Evolutionary conservation across 92 coral and sea anemone species (phyloP).

Genomic region (Muricea muricata): DNA sequence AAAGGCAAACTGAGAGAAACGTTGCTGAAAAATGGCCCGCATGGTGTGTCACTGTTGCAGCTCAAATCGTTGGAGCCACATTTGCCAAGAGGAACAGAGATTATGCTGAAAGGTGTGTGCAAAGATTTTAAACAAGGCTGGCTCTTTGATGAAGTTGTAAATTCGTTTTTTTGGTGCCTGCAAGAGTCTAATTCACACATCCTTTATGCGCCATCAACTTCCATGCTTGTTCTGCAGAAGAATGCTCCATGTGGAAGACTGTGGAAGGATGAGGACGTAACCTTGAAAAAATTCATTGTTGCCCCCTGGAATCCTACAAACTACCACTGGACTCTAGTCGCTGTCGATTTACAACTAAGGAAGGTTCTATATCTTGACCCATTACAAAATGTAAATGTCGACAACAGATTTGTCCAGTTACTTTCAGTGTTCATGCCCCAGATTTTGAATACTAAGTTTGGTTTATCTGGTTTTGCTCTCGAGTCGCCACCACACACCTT

Average conservation of each 20-base stretch:
- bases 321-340: slow-evolving; percentile 5
- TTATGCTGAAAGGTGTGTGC: background rate
- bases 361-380: slow-evolving; percentile 13
- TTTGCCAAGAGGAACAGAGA: slow-evolving; percentile 1
- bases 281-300: background rate
- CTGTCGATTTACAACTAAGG: background rate
- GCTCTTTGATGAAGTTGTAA: background rate
- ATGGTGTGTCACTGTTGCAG: background rate
- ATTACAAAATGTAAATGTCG: background rate
- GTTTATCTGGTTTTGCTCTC: background rate
- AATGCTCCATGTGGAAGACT: background rate
- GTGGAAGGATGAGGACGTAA: background rate
- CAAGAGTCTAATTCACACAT: background rate
- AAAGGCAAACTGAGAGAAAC: background rate
- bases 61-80: background rate
- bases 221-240: background rate
- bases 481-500: slow-evolving; percentile 14
- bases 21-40: background rate
- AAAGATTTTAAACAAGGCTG: background rate
- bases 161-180: background rate
- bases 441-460: background rate
- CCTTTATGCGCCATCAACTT: background rate
- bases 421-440: background rate
- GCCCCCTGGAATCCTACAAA: background rate
- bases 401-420: background rate